Evolutionary conservation across 2,797 vertebrate genomes (phyloP).

Genomic region (Phalanger gymnotis): DNA sequence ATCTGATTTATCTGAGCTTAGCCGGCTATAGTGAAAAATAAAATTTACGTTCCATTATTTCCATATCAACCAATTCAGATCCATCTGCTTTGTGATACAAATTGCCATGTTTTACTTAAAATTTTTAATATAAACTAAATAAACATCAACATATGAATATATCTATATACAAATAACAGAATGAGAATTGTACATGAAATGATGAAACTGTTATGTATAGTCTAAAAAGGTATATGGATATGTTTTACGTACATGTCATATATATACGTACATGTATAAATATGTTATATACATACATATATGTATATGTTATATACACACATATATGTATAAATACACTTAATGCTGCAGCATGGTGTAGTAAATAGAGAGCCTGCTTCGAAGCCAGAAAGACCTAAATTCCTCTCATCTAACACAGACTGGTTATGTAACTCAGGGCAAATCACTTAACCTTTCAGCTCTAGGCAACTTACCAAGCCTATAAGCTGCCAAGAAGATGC

Average conservation of each 20-base stretch:
- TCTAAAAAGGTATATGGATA: neutral
- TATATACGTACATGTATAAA: too few species aligned
- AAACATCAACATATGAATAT: neutral
- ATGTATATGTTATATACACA: neutral
- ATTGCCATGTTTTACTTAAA: neutral
- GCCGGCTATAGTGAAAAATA: neutral
- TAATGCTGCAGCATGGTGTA: neutral
- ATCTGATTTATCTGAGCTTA: neutral
- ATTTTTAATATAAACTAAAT: neutral
- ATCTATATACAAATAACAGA: neutral
- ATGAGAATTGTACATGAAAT: neutral
- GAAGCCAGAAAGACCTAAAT: neutral
- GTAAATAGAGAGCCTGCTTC: neutral
- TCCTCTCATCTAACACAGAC: neutral
- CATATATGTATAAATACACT: neutral
- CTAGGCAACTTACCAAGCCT: neutral
- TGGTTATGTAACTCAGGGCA: neutral
- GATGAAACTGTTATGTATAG: neutral
- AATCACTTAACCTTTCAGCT: neutral
- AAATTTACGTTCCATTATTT: neutral
- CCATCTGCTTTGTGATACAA: neutral
- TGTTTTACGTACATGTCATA: neutral
- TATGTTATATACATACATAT: too few species aligned
- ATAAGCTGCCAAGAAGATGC: neutral
- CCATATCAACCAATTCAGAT: neutral